Evolutionary conservation across 2,888 invertebrate genomes (phyloP).

Genomic region (Napeogenes inachia): DNA sequence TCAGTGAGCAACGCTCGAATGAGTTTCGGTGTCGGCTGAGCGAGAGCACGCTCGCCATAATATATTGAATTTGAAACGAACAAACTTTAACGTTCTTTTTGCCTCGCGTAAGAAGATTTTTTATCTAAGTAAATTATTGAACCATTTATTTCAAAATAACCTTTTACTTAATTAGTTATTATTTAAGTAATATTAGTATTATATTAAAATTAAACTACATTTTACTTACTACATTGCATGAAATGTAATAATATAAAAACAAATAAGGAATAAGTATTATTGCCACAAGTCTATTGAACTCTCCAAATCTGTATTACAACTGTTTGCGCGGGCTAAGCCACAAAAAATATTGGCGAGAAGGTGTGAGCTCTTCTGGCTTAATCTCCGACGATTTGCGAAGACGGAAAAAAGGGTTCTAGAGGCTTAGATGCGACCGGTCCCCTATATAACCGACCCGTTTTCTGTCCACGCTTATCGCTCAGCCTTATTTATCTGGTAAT

Average conservation of each 20-base stretch:
- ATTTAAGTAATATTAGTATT: no score
- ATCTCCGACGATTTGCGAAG: constrained; percentile 74
- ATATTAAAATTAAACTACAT: no score
- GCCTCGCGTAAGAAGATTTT: constrained; percentile 71
- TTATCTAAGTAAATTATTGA: constrained; percentile 63
- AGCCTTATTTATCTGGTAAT: constrained; percentile 61
- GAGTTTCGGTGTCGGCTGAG: constrained; percentile 76
- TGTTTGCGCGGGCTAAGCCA: constrained; percentile 59
- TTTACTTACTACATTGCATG: constrained; percentile 32
- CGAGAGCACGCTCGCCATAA: constrained; percentile 75
- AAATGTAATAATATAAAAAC: constrained; percentile 38
- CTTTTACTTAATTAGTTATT: no score
- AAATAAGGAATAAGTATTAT: constrained; percentile 28
- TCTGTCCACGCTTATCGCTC: constrained; percentile 57
- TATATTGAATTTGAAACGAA: constrained; percentile 78
- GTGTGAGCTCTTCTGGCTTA: constrained; percentile 67
- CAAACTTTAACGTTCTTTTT: constrained; percentile 71
- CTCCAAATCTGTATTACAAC: constrained; percentile 58
- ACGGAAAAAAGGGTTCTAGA: constrained; percentile 69
- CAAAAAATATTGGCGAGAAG: constrained; percentile 70
- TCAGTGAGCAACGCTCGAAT: constrained; percentile 74
- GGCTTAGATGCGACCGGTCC: constrained; percentile 56
- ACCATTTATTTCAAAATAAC: constrained; percentile 51
- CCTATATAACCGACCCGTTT: constrained; percentile 53
- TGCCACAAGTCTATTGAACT: constrained; percentile 53